Evolutionary conservation across 2,113 vertebrate genomes (phyloP).

Genomic region (Phaethon lepturus): DNA sequence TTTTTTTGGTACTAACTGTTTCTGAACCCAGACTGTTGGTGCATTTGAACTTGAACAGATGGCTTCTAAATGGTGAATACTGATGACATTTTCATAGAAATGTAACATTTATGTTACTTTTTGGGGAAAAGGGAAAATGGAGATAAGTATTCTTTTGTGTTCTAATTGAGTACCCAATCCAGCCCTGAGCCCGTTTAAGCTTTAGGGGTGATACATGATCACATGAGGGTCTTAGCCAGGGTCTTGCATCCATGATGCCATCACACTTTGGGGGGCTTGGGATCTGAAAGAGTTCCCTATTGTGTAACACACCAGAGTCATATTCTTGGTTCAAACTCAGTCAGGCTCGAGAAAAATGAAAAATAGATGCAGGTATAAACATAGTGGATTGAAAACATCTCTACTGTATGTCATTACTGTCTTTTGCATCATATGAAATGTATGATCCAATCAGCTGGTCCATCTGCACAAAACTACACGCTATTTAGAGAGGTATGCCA

Average conservation of each 20-base stretch:
- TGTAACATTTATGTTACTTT: background rate
- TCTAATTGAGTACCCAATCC: too few relatives aligned
- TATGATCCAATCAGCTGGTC: background rate
- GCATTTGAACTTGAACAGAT: background rate
- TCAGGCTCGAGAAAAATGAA: background rate
- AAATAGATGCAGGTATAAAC: background rate
- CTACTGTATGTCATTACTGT: background rate
- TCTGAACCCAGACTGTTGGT: background rate
- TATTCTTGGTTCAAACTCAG: background rate
- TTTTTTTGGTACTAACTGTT: background rate
- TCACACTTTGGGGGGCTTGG: background rate
- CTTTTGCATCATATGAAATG: background rate
- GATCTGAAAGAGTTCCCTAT: background rate
- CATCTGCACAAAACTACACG: background rate
- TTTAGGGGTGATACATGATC: background rate
- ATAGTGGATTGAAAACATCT: background rate
- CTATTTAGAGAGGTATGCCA: background rate
- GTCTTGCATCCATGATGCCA: background rate
- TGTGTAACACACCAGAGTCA: background rate
- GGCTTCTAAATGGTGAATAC: background rate
- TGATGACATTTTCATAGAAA: background rate
- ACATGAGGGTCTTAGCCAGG: background rate
- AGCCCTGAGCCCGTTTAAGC: background rate
- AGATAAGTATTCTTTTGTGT: background rate
- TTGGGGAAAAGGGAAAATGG: rapidly evolving